Conservation (phyloP, 2,113 vertebrate species). For the Oplegnathus fasciatus region DNA sequence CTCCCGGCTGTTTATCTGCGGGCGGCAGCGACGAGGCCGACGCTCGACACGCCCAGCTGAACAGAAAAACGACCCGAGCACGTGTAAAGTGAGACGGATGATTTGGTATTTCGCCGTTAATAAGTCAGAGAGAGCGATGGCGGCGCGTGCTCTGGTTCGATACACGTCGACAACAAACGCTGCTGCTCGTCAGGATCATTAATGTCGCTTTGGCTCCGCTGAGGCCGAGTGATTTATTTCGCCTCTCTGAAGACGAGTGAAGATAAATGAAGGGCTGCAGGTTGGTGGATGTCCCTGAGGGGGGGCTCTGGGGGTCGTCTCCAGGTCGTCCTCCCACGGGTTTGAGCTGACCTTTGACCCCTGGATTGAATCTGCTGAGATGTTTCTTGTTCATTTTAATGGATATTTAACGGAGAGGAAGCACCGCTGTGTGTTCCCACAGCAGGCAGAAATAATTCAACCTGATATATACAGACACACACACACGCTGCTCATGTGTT, state of each 20-base stretch:
- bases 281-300: neutral
- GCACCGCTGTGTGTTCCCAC: neutral
- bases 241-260: neutral
- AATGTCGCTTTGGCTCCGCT: neutral
- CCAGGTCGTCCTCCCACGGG: neutral
- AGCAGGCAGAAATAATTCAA: neutral
- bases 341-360: conserved; percentile 17
- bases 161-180: neutral
- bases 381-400: neutral
- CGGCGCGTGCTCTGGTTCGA: neutral
- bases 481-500: no score
- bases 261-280: conserved; percentile 18
- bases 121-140: neutral
- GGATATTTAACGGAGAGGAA: neutral
- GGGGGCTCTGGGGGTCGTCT: neutral
- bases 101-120: neutral
- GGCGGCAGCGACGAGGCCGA: neutral
- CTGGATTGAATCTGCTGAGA: neutral
- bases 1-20: conserved; percentile 25
- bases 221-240: neutral
- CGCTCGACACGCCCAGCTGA: neutral
- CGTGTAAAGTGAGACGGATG: conserved; percentile 21
- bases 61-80: no score
- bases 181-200: neutral
- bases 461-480: neutral